Base-by-base conservation (phyloP, 2,113 vertebrate genomes). In the Misgurnus mizolepis region DNA sequence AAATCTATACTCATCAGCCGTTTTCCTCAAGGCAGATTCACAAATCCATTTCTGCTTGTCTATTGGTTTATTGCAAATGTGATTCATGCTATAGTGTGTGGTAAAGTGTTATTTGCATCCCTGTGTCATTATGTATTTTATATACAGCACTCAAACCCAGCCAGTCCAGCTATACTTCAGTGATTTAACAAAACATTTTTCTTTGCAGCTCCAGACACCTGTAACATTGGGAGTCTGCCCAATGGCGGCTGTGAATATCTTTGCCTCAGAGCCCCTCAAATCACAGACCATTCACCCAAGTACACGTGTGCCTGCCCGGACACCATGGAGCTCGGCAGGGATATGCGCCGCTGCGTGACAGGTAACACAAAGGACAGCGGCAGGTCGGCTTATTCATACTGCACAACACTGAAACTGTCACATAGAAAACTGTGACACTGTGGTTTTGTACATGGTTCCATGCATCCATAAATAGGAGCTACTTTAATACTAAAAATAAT, bases 241-340 rank as follows among this genome's bases (percentile, higher is more conserved):
- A 97, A 98, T 0, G 97, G 98, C 2, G 98, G 98, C 84, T 99
- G 98, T 70, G 96, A 99, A 81, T 98, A 98, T 85, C 89, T 99
- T 76, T 99, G 98, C 88, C 95, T 99, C 75, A 95, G 96, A 84
- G 98, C 96, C 40, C 97, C 98, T 34, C 96, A 97, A 89, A 94
- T 94, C 89, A 95, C 95, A 11, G 91, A 94, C 79, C 95, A 96
- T 76, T 98, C 97, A 34, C 95, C 95, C 68, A 98, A 95, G 85
- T 98, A 97, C 80, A 98, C 98, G 0, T 99, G 98, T 78, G 95
- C 96, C 89, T 99, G 98, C 90, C 95, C 97, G 1, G 96, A 99
- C 80, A 93, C 92, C 0, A 95, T 95, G 93, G 95, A 95, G 91
- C 92, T 99, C 85, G 96, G 95, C 27, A 95, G 95, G 0, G 97